Conservation (phyloP, 2,888 invertebrate species). For the Trissonchulus sp. region DNA sequence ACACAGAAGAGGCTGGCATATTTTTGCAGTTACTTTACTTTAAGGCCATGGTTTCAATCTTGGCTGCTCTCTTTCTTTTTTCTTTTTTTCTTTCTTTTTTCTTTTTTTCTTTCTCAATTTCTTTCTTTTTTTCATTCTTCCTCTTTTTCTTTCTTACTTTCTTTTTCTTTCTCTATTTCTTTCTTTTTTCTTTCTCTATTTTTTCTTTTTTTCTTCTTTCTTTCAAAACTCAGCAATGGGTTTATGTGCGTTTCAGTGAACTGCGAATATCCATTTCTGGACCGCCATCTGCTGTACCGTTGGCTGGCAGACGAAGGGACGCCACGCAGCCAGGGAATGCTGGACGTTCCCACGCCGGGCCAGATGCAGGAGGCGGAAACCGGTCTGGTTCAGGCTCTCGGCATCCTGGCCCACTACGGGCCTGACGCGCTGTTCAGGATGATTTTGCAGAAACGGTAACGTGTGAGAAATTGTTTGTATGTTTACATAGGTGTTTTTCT, state of each 20-base stretch:
- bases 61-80: no score
- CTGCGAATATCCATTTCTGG: constrained; percentile 71
- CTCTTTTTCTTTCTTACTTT: no score
- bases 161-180: not conserved
- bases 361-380: constrained; percentile 63
- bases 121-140: no score
- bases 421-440: constrained; percentile 72
- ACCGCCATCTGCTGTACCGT: constrained; percentile 73
- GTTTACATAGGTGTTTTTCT: no score
- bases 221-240: constrained; percentile 23
- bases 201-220: not conserved
- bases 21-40: no score
- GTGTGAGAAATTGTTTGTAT: constrained; percentile 38
- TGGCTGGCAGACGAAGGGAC: constrained; percentile 64
- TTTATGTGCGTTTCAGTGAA: constrained; percentile 60
- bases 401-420: constrained; percentile 65
- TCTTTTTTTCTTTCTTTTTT: no score
- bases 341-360: constrained; percentile 48
- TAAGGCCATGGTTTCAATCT: no score
- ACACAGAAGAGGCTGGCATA: no score
- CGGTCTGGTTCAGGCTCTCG: constrained; percentile 64
- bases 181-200: not conserved
- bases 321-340: constrained; percentile 40
- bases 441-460: constrained; percentile 73
- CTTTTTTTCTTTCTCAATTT: no score